These are phyloP conservation scores for Lophotis ruficrista DNA, from an alignment of 2,113 vertebrate species.

Conservation along the genomic window DNA sequence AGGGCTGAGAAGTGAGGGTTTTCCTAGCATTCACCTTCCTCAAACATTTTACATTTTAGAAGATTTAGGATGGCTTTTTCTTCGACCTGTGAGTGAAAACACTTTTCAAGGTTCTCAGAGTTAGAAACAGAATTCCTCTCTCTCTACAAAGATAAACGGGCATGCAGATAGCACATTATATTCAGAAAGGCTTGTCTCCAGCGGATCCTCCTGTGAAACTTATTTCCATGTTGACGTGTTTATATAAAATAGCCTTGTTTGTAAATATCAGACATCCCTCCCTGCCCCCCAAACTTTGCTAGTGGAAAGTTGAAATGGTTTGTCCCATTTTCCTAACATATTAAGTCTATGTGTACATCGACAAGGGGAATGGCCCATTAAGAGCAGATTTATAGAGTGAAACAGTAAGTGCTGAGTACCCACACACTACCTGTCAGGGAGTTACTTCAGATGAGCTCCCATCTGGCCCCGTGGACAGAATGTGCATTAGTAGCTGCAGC, in stretches of 20 bases:
- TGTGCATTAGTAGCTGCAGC: fast-evolving
- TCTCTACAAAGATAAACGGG: background rate
- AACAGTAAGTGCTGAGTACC: background rate
- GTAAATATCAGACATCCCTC: background rate
- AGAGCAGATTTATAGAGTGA: background rate
- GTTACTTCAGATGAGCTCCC: background rate
- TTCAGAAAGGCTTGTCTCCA: background rate
- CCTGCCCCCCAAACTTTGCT: background rate
- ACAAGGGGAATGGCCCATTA: background rate
- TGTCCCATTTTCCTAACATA: background rate
- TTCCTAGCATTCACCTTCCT: background rate
- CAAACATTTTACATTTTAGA: background rate
- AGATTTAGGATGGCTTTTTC: background rate
- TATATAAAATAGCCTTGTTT: background rate
- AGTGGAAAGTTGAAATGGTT: background rate
- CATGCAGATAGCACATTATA: background rate
- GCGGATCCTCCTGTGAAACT: background rate
- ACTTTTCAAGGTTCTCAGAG: background rate
- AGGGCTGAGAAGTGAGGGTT: background rate
- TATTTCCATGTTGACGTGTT: background rate
- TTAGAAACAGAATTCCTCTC: background rate
- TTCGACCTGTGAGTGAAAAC: background rate
- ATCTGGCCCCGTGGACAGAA: background rate
- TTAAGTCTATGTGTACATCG: background rate
- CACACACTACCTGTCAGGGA: fast-evolving